Percentiles rank a stretch among this genome's conserved stretches.
Evolutionary conservation across 2,113 vertebrate genomes (phyloP).

Genomic region (Cnemophilus loriae): DNA sequence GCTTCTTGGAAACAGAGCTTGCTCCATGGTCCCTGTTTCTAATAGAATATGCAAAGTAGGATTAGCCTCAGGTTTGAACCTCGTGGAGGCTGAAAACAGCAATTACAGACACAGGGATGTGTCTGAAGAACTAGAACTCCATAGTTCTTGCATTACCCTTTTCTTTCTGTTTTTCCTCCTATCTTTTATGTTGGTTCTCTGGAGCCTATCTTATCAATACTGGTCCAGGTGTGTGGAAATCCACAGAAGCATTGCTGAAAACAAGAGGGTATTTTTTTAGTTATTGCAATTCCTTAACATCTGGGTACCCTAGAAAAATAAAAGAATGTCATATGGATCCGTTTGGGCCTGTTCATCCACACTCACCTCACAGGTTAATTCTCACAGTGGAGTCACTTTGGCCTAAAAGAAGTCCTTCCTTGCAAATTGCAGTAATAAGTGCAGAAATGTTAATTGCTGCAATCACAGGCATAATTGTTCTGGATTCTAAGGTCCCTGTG

Average conservation of each 20-base stretch:
- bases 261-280: not conserved
- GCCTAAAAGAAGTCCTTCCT: not conserved
- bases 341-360: not conserved
- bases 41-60: not conserved
- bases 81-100: not conserved
- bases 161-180: not conserved
- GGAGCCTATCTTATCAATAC: not conserved
- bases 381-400: not conserved
- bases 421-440: not conserved
- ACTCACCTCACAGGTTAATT: not conserved
- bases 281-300: not conserved
- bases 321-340: rapidly evolving
- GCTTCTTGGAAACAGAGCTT: not conserved
- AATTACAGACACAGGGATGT: not conserved
- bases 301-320: not conserved
- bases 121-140: not conserved
- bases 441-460: not conserved
- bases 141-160: rapidly evolving
- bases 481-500: not conserved
- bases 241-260: not conserved
- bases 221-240: not conserved
- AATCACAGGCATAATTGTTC: not conserved
- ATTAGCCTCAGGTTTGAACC: constrained; percentile 7
- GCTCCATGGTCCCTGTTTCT: not conserved
- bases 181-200: not conserved